Evolutionary conservation across 2,888 invertebrate species (phyloP).

Genomic region (Palloptera scutellata): DNA sequence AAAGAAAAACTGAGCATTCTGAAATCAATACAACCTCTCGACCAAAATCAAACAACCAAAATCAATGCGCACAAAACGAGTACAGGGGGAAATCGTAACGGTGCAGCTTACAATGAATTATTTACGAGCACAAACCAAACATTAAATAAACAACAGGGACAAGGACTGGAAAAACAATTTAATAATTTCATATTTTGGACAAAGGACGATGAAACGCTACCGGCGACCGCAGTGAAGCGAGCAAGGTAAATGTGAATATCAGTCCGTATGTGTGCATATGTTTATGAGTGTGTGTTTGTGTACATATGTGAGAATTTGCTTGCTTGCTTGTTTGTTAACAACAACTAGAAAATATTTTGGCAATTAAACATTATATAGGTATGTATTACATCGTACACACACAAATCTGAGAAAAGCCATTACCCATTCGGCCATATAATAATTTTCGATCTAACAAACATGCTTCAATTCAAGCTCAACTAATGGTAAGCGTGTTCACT

Average conservation of each 20-base stretch:
- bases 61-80: slow-evolving; percentile 25
- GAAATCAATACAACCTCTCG: slow-evolving; percentile 45
- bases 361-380: too few species aligned
- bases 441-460: too few species aligned
- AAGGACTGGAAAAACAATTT: slow-evolving; percentile 51
- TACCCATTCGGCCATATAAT: too few species aligned
- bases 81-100: slow-evolving; percentile 23
- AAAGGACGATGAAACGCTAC: slow-evolving; percentile 52
- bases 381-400: too few species aligned
- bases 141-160: slow-evolving; percentile 38
- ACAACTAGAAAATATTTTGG: too few species aligned
- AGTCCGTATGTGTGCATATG: slow-evolving; percentile 2
- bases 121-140: slow-evolving; percentile 43
- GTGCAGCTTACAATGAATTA: slow-evolving; percentile 39
- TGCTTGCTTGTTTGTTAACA: not conserved
- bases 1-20: slow-evolving; percentile 52
- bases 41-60: slow-evolving; percentile 39
- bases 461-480: too few species aligned
- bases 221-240: slow-evolving; percentile 46
- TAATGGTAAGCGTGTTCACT: too few species aligned
- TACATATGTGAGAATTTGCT: slow-evolving; percentile 5
- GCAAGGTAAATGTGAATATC: slow-evolving; percentile 44
- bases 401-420: too few species aligned
- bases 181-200: slow-evolving; percentile 53
- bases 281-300: not conserved